Base-by-base conservation (phyloP, 2,888 invertebrate genomes). In the Spilosoma lubricipeda region DNA sequence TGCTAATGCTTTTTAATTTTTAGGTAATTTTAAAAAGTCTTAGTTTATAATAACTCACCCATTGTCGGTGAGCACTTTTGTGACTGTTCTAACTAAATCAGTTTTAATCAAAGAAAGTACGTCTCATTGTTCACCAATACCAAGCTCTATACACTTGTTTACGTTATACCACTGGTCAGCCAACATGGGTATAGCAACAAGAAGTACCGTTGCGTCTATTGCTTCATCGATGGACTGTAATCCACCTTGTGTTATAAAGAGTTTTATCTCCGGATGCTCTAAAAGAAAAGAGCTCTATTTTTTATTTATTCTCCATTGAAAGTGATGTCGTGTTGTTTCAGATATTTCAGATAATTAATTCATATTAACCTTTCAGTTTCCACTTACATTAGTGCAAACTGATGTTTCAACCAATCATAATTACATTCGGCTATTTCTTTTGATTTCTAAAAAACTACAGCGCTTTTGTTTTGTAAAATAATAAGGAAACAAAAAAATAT, bases 231-330 rank as follows among this genome's bases (percentile, higher is more conserved):
- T 74, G 1, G 77, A 69, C 48, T 85, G 84, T 7, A 85, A 75
- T 4, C 87, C 87, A 8, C 86, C 86, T 82, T 87, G 86, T 0
- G 82, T 84, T 20, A 85, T 73, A 69, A 89, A 89, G 0, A 81
- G 75, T 73, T 86, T 86, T 1, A 89, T 72, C 5, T 87, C 87
- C 9, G 85, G 85, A 73, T 88, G 88, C 15, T 71, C 88, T 88
- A n/a, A 85, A 83, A 27, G 13, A 13, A 73, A 36, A 27, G 5
- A 4, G 5, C 30, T 27, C 27, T 30, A 67, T 27, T 27, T 11
- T 20, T 56, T 23, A 56, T 45, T 18, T 4, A 3, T 45, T 45
- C 45, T 45, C 45, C 3, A 45, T 42, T 3, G 45, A 18, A 18
- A 45, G 18, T 45, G 18, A 45, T 18, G 18, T 18, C 18, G 13